Conservation (phyloP, 2,888 invertebrate species). For the Chaetoderma sp. region DNA sequence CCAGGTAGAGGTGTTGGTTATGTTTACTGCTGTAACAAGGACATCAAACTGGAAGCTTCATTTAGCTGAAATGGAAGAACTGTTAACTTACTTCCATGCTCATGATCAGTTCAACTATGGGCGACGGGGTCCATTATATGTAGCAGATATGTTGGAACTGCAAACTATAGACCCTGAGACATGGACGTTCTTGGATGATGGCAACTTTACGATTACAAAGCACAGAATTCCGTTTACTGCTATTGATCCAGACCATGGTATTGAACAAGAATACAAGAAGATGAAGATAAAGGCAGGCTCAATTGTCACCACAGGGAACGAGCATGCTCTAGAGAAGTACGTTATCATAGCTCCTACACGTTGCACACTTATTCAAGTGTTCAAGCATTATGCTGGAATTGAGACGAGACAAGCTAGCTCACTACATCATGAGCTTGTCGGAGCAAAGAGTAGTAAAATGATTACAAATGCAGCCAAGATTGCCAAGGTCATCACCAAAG, state of each 20-base stretch:
- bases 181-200: background rate
- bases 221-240: too few species aligned
- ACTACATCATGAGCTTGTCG: background rate
- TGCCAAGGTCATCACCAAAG: background rate
- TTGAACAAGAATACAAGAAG: too few species aligned
- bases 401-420: background rate
- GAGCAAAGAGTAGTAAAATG: background rate
- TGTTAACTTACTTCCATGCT: background rate
- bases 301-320: too few species aligned
- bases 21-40: background rate
- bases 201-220: background rate
- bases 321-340: too few species aligned
- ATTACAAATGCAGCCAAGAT: background rate
- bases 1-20: background rate
- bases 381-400: background rate
- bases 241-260: too few species aligned
- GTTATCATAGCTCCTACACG: too few species aligned
- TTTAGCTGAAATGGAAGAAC: background rate
- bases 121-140: background rate
- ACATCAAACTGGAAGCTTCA: background rate
- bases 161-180: conserved; percentile 4
- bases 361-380: too few species aligned
- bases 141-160: conserved; percentile 3
- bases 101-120: background rate
- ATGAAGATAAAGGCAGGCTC: too few species aligned